Evolutionary conservation across 2,888 invertebrate genomes (phyloP).

Genomic region (Torymus auratus): DNA sequence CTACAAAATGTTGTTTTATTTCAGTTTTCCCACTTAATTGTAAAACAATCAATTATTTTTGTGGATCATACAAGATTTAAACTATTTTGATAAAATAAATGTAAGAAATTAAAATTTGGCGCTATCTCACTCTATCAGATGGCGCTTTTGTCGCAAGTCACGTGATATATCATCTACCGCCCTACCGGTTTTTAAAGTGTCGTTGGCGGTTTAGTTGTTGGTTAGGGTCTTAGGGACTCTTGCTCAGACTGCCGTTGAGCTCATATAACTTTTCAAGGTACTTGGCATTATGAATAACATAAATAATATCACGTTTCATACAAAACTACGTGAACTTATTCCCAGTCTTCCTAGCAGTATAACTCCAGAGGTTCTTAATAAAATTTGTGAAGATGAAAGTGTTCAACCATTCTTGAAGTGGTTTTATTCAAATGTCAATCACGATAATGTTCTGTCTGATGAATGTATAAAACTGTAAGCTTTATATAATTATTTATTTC

Average conservation of each 20-base stretch:
- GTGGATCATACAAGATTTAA: no score
- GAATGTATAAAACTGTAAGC: constrained; percentile 69
- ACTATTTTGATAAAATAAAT: background rate
- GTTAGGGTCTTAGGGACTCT: no score
- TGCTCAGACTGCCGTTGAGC: no score
- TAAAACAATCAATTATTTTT: no score
- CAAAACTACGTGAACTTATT: constrained; percentile 67
- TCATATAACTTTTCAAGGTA: background rate
- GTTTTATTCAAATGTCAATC: constrained; percentile 69
- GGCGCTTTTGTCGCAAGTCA: constrained; percentile 11
- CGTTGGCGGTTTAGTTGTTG: background rate
- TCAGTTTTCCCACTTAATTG: constrained; percentile 5
- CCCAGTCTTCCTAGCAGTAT: constrained; percentile 65
- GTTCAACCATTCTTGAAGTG: constrained; percentile 71
- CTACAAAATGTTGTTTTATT: constrained; percentile 20
- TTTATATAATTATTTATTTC: constrained; percentile 3
- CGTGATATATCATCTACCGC: constrained; percentile 5
- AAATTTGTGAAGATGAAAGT: constrained; percentile 66
- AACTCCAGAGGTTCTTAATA: constrained; percentile 66
- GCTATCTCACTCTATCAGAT: background rate
- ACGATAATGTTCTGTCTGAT: constrained; percentile 68
- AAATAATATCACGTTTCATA: constrained; percentile 63
- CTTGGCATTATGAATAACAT: constrained; percentile 57
- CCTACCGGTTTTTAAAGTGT: no score
- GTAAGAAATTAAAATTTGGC: no score